phyloP scores from a whole-genome alignment of 2,888 invertebrate species.

The Brassicogethes aeneus region DNA sequence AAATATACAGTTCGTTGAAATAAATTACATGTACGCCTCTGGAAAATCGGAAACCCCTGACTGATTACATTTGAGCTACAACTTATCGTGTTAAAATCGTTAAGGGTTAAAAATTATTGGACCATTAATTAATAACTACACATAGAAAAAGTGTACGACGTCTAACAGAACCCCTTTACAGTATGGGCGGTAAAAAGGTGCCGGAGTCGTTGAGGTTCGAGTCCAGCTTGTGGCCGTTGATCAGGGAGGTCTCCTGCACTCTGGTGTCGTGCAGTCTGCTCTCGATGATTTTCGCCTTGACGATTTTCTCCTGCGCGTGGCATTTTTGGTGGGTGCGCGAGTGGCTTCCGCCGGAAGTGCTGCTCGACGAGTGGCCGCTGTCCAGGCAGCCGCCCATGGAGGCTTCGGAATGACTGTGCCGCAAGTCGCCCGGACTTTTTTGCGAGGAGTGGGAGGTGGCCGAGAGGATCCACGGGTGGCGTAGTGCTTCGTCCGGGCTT shows the following conservation, averaged over 20 bases:
- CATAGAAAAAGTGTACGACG: too few relatives aligned
- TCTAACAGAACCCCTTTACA: too few relatives aligned
- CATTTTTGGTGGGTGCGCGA: constrained; percentile 32
- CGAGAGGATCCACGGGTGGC: constrained; percentile 71
- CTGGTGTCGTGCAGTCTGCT: constrained; percentile 33
- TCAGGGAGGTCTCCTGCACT: neutral
- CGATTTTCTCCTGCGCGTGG: constrained; percentile 18
- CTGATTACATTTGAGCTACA: too few relatives aligned
- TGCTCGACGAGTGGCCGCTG: constrained; percentile 33
- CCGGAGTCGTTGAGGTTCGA: constrained; percentile 52
- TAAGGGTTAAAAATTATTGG: too few relatives aligned
- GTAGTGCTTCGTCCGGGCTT: constrained; percentile 84
- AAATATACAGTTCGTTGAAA: neutral
- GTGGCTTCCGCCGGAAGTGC: constrained; percentile 33
- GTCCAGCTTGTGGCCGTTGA: constrained; percentile 34
- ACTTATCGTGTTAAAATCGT: too few relatives aligned
- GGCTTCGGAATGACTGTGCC: constrained; percentile 46
- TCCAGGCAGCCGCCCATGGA: constrained; percentile 37
- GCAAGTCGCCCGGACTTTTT: constrained; percentile 38
- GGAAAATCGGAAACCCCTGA: too few relatives aligned
- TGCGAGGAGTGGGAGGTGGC: constrained; percentile 23
- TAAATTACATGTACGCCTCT: neutral
- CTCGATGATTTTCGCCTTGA: constrained; percentile 38
- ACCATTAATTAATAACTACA: too few relatives aligned
- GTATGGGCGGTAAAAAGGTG: constrained; percentile 54